These are phyloP conservation scores for Apis dorsata DNA, from an alignment of 1,140 invertebrate genomes.

Conservation along the genomic window DNA sequence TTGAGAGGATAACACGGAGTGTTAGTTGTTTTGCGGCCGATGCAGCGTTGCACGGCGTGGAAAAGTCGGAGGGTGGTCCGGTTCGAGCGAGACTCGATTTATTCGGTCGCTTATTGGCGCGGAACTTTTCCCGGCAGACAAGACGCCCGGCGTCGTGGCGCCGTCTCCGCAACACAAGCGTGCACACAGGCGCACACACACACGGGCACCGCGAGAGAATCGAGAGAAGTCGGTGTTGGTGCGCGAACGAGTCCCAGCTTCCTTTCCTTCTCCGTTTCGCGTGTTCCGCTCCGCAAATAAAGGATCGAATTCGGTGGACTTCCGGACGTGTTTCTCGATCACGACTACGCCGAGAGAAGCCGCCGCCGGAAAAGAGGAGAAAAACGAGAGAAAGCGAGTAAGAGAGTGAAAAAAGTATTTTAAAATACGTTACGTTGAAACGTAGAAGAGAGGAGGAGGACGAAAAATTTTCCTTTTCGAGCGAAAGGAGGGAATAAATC, in stretches of 20 bases:
- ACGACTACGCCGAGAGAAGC: not conserved
- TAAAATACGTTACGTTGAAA: not conserved
- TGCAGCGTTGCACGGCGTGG: constrained; percentile 16
- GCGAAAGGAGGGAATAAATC: not conserved
- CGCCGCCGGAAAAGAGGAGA: not conserved
- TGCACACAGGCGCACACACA: not conserved
- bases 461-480: not conserved
- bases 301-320: constrained; percentile 36
- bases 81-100: constrained; percentile 56
- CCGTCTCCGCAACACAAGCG: constrained; percentile 2
- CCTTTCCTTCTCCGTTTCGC: not conserved
- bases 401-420: not conserved
- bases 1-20: not conserved
- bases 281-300: constrained; percentile 15
- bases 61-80: constrained; percentile 51
- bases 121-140: constrained; percentile 56
- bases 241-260: not conserved
- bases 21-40: not conserved
- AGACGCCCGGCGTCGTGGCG: constrained; percentile 58
- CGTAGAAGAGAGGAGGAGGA: not conserved
- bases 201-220: not conserved
- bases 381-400: not conserved
- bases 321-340: not conserved
- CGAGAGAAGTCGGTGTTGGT: not conserved
- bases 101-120: constrained; percentile 54